A percentile compares a stretch with the other conserved stretches of the same genome.
Evolutionary conservation across 2,113 vertebrate species (phyloP).

Genomic region (Taurulus bubalis): DNA sequence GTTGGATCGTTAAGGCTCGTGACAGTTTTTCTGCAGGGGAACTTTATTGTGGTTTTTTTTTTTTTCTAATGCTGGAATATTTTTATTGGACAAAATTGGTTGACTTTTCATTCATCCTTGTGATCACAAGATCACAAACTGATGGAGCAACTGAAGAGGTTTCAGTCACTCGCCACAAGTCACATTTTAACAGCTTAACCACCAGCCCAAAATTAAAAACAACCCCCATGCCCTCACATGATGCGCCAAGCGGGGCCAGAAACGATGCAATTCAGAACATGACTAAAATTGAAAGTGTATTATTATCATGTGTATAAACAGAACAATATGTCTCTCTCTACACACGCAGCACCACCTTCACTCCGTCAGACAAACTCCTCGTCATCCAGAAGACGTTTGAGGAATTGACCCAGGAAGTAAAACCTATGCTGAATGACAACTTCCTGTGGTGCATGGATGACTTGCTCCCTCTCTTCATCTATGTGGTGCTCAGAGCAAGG

Average conservation of each 20-base stretch:
- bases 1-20: not conserved
- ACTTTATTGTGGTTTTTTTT: too few species aligned
- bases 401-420: slow-evolving; percentile 93
- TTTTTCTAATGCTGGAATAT: not conserved
- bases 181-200: not conserved
- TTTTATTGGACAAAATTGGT: not conserved
- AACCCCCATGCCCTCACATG: not conserved
- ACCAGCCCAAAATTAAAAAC: not conserved
- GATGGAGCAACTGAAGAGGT: too few species aligned
- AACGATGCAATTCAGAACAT: not conserved
- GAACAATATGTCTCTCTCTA: too few species aligned
- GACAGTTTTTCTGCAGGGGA: not conserved
- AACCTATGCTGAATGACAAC: slow-evolving; percentile 86
- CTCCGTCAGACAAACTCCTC: slow-evolving; percentile 93
- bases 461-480: slow-evolving; percentile 97
- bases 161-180: not conserved
- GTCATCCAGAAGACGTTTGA: slow-evolving; percentile 97
- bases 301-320: not conserved
- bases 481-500: slow-evolving; percentile 95
- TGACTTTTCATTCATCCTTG: not conserved
- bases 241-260: not conserved
- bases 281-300: not conserved
- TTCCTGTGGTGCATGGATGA: slow-evolving; percentile 99
- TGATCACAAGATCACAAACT: not conserved
- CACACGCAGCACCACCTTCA: slow-evolving; percentile 91